Base-by-base conservation (phyloP, 2,888 invertebrate species). In the Mythimna albipuncta region DNA sequence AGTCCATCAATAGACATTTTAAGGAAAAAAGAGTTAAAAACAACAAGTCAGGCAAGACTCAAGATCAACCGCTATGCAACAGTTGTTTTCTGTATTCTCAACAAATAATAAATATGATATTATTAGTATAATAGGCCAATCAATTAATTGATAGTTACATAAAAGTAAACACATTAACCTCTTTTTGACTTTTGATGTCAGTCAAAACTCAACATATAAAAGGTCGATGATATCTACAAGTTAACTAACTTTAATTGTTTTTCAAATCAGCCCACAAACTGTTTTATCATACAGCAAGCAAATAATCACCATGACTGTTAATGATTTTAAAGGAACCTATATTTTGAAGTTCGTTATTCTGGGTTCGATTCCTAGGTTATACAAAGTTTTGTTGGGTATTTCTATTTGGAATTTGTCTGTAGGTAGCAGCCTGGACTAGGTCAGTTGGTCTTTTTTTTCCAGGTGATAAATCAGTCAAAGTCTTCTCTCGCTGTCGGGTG, bases 161-260 rank as follows among this genome's bases (percentile, higher is more conserved):
- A 57, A 66, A 67, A n/a, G 69, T 66, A 72, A 72, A 64, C 65
- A 78, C 63, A 75, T 73, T 84, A 81, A 78, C 82, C 82, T 82
- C 69, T 32, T 72, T 84, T 78, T 68, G 63, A 75, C 72, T 69
- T 66, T 64, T n/a, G 38, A 21, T 72, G 55, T 58, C 66, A 44
- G 64, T 64, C 64, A 54, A 38, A 55, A 57, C 38, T 62, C 64
- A 58, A 50, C 52, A 41, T 47, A 19, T 52, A 61, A 32, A 47
- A 69, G 67, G 64, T 67, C 19, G 54, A 38, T 50, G 5, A 61
- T 16, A 62, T 16, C n/a, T 47, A 47, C 16, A 47, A 19, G n/a
- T n/a, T 47, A 47, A 44, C 13, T 19, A 16, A 19, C 9, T 52
- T 47, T 57, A 57, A 68, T 67, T 68, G 64, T 10, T 75, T 67